Evolutionary conservation across 2,113 vertebrate genomes (phyloP).

Genomic region (Dascyllus trimaculatus): DNA sequence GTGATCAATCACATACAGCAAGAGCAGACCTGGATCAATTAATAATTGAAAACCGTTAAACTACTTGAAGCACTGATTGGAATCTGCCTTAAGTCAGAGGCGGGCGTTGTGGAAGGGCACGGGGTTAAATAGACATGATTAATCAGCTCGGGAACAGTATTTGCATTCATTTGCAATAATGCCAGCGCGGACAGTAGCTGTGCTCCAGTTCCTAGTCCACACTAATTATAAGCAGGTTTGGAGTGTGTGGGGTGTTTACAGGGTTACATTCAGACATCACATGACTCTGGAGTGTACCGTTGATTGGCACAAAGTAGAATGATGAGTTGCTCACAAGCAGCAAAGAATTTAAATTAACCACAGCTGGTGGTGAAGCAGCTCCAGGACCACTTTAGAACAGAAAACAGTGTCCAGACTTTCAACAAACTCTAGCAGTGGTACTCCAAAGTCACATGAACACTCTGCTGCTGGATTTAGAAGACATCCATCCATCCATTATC

Average conservation of each 20-base stretch:
- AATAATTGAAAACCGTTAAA: constrained; percentile 73
- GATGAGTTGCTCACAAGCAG: no score
- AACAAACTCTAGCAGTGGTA: no score
- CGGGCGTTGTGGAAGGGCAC: constrained; percentile 43
- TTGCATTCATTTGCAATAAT: constrained; percentile 35
- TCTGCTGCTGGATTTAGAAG: no score
- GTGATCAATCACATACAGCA: constrained; percentile 57
- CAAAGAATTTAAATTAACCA: neutral
- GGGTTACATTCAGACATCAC: neutral
- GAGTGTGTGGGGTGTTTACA: neutral
- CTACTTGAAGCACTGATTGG: constrained; percentile 51
- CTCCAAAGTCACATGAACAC: no score
- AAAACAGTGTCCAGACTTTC: no score
- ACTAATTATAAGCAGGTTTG: neutral
- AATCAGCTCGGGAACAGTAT: constrained; percentile 48
- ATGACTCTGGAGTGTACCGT: no score
- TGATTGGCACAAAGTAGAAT: no score
- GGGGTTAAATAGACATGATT: constrained; percentile 72
- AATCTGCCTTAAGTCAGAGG: constrained; percentile 58
- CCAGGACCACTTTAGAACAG: no score
- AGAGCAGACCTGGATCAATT: constrained; percentile 63
- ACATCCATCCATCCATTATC: no score
- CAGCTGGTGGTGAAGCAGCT: no score
- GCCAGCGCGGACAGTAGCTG: neutral
- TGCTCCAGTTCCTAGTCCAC: no score